Conservation (phyloP, 2,797 vertebrate species). For the Coreius guichenoti region DNA sequence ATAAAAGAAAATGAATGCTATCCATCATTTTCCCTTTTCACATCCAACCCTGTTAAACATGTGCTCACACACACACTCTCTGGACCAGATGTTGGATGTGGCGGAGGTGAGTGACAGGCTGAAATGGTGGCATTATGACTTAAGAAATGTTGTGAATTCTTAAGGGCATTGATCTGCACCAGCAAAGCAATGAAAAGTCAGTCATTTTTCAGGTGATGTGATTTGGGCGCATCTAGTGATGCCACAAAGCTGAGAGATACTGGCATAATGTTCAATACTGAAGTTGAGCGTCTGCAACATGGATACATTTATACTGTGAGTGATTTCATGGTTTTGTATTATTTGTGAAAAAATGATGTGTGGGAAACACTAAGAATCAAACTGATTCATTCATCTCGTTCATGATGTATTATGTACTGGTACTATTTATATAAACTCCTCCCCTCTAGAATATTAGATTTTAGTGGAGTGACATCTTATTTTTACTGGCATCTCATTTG, state of each 20-base stretch:
- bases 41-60: slow-evolving; percentile 55
- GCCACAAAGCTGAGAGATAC: background rate
- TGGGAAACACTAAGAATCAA: background rate
- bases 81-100: slow-evolving; percentile 39
- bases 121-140: slow-evolving; percentile 27
- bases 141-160: slow-evolving; percentile 20
- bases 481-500: background rate
- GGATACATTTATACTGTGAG: background rate
- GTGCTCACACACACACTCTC: slow-evolving; percentile 27
- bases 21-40: slow-evolving; percentile 71
- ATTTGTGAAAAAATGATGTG: background rate
- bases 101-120: slow-evolving; percentile 17
- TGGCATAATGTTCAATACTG: background rate
- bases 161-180: slow-evolving; percentile 20
- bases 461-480: background rate
- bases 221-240: background rate
- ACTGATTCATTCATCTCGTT: background rate
- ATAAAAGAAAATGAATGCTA: slow-evolving; percentile 73
- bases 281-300: background rate
- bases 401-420: background rate
- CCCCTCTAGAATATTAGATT: background rate
- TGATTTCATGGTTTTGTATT: background rate
- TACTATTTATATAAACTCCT: background rate
- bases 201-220: slow-evolving; percentile 13
- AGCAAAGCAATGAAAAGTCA: slow-evolving; percentile 9